Base-by-base conservation (phyloP, 2,888 invertebrate species). In the Lasioglossum lativentre region DNA sequence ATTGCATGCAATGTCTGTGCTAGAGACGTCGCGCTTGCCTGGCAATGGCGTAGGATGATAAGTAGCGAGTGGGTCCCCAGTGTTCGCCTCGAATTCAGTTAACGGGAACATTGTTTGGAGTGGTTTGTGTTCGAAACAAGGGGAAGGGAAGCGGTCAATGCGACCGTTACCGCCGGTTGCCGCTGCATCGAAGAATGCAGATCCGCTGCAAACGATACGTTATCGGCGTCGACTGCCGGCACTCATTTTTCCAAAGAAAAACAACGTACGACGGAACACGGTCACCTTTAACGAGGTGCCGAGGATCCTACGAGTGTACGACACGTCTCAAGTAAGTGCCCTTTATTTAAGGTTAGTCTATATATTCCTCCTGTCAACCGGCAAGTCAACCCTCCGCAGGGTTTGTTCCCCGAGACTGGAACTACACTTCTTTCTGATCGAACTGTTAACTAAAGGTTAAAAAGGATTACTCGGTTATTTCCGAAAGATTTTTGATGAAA, bases 141-240 rank as follows among this genome's bases (percentile, higher is more conserved):
- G 47, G 16, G 14, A 45, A 47, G 47, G 27, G 6, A 66, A 74
- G 42, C 70, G 63, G 63, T 71, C 40, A 38, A 80, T 80, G 86
- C 72, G n/a, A 82, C 16, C n/a, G 38, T 86, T 52, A 59, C 14
- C 1, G 19, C 14, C 52, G 66, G 52, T 75, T 38, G 75, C 42
- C 47, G 3, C 75, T 73, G 86, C 87, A 72, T 76, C 83, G n/a
- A 80, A 86, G 87, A 56, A 86, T 86, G 86, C 86, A 78, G 77
- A 42, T 38, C 77, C 23, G 47, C 77, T 83, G 59, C 68, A 23
- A 86, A 45, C 79, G 71, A 82, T 68, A 86, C 75, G 56, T 80
- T 86, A 78, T 86, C 83, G 83, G 83, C 83, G 40, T 80, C 40
- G 45, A 66, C 47, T 83, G 75, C 86, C 86, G 86, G 86, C 86